A percentile compares a stretch with the other conserved stretches of the same genome.
phyloP scores from a whole-genome alignment of 1,140 invertebrate species.

The Lepidostoma basale region DNA sequence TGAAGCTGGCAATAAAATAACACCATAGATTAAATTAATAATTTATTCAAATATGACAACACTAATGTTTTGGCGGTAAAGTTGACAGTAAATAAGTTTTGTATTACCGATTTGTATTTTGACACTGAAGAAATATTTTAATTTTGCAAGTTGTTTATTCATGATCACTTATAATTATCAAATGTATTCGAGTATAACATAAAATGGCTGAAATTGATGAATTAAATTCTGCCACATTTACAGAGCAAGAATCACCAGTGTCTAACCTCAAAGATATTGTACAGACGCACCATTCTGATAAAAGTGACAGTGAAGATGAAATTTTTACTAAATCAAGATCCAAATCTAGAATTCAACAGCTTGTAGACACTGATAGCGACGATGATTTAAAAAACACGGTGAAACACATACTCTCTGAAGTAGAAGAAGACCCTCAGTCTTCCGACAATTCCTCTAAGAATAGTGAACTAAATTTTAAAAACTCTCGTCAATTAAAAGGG shows the following conservation, averaged over 20 bases:
- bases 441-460: neutral
- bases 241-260: neutral
- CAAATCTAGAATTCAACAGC: slow-evolving; percentile 10
- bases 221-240: neutral
- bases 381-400: slow-evolving; percentile 4
- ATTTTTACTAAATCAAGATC: slow-evolving; percentile 27
- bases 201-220: neutral
- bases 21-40: too few species aligned
- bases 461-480: neutral
- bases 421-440: neutral
- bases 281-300: neutral
- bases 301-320: slow-evolving; percentile 32
- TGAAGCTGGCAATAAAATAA: too few species aligned
- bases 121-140: neutral
- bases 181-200: too few species aligned
- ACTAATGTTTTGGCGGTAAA: neutral
- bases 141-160: too few species aligned
- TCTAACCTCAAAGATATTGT: neutral
- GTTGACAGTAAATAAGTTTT: too few species aligned
- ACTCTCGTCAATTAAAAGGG: neutral
- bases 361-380: slow-evolving; percentile 26
- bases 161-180: too few species aligned
- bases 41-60: too few species aligned
- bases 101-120: neutral
- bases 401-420: neutral